phyloP scores from a whole-genome alignment of 2,797 vertebrate species.

The Champsocephalus gunnari region DNA sequence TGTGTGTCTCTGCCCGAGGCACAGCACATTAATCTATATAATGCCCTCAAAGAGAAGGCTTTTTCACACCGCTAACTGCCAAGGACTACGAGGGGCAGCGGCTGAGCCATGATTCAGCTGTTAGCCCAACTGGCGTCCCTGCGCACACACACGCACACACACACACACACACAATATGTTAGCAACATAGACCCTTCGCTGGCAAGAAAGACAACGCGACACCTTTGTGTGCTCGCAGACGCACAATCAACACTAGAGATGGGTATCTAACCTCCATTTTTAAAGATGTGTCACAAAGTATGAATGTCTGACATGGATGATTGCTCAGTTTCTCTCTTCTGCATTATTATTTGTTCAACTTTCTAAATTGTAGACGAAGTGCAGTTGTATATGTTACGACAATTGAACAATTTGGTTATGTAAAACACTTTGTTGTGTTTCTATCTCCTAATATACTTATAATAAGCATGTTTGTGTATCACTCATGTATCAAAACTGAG shows the following conservation, averaged over 20 bases:
- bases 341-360: background rate
- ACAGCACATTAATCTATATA: constrained; percentile 89
- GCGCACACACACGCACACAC: constrained; percentile 49
- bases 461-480: too few relatives aligned
- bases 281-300: constrained; percentile 8
- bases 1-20: constrained; percentile 78
- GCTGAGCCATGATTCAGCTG: constrained; percentile 85
- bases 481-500: background rate
- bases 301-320: background rate
- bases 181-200: constrained; percentile 48
- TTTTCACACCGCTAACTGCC: constrained; percentile 87
- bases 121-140: constrained; percentile 82
- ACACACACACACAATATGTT: constrained; percentile 59
- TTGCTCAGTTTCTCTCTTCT: background rate
- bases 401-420: background rate
- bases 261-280: background rate
- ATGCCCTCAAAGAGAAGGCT: constrained; percentile 87
- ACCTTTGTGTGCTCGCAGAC: constrained; percentile 48
- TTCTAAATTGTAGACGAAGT: background rate
- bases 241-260: constrained; percentile 22
- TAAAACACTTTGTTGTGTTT: background rate
- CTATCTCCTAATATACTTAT: background rate
- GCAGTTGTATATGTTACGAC: background rate
- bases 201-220: constrained; percentile 48
- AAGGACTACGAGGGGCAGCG: constrained; percentile 84